These are phyloP conservation scores for Morpho helenor DNA, from an alignment of 2,888 invertebrate species.

Conservation along the genomic window DNA sequence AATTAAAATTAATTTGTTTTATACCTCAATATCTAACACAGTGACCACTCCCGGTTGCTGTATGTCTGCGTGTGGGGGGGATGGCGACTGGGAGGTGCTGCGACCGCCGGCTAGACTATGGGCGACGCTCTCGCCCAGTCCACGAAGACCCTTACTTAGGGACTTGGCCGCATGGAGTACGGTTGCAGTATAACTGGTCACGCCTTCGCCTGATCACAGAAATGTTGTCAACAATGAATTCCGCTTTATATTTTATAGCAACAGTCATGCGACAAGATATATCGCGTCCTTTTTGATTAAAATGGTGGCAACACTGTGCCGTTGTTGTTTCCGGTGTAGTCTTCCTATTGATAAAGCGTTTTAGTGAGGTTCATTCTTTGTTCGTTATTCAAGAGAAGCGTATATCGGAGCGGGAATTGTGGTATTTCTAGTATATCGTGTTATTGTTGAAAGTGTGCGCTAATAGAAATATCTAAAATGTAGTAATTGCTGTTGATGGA, in stretches of 20 bases:
- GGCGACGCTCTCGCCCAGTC: conserved; percentile 94
- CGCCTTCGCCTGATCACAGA: conserved; percentile 82
- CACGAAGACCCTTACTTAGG: conserved; percentile 92
- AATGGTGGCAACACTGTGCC: too few species aligned
- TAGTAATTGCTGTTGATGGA: too few species aligned
- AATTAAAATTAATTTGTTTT: neutral
- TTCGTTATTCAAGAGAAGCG: too few species aligned
- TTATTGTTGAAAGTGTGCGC: too few species aligned
- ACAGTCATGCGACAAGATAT: neutral
- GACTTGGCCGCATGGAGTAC: conserved; percentile 97
- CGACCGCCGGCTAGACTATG: conserved; percentile 90
- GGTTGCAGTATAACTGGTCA: conserved; percentile 94
- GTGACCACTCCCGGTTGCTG: conserved; percentile 93
- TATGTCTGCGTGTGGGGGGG: conserved; percentile 75
- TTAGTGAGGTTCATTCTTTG: too few species aligned
- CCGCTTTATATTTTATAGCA: too few species aligned
- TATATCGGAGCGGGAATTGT: too few species aligned
- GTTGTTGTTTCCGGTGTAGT: too few species aligned
- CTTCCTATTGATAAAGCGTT: too few species aligned
- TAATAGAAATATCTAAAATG: too few species aligned
- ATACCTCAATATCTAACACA: conserved; percentile 89
- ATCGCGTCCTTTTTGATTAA: neutral
- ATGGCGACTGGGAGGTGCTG: conserved; percentile 69
- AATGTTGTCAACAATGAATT: neutral
- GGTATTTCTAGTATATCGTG: too few species aligned